A percentile compares a stretch with the other conserved stretches of the same genome.
Evolutionary conservation across 2,797 vertebrate species (phyloP).

Genomic region (Bovichtus variegatus): DNA sequence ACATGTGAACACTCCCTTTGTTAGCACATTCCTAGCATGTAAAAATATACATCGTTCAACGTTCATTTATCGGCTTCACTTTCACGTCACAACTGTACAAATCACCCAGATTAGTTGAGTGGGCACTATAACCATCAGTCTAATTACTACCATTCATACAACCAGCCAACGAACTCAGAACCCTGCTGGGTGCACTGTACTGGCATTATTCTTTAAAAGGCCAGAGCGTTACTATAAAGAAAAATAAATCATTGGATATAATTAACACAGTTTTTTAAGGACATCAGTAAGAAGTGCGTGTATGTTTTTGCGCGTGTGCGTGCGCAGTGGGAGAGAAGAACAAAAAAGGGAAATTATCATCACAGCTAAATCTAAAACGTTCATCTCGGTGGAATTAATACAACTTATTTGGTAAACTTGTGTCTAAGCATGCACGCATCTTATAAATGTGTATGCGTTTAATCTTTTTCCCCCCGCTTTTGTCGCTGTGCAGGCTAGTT

Average conservation of each 20-base stretch:
- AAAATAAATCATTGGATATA: not conserved
- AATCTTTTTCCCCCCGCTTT: not conserved
- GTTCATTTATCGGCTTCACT: not conserved
- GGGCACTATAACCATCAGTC: no score
- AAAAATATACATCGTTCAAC: not conserved
- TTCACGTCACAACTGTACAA: not conserved
- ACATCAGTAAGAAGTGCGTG: not conserved
- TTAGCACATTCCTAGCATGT: not conserved
- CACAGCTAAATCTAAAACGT: not conserved
- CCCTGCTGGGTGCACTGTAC: not conserved
- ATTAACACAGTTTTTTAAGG: not conserved
- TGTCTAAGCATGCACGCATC: not conserved
- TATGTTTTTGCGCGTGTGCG: no score
- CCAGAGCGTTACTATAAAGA: not conserved
- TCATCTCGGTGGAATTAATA: not conserved
- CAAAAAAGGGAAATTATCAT: no score
- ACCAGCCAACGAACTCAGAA: not conserved
- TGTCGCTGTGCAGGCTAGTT: not conserved
- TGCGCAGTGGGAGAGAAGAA: no score
- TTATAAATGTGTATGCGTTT: not conserved
- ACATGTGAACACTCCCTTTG: not conserved
- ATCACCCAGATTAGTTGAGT: not conserved
- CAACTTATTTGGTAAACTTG: not conserved
- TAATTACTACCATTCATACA: not conserved
- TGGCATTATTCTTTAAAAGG: not conserved